Base-by-base conservation (phyloP, 2,113 vertebrate genomes). In the Caranx melampygus region DNA sequence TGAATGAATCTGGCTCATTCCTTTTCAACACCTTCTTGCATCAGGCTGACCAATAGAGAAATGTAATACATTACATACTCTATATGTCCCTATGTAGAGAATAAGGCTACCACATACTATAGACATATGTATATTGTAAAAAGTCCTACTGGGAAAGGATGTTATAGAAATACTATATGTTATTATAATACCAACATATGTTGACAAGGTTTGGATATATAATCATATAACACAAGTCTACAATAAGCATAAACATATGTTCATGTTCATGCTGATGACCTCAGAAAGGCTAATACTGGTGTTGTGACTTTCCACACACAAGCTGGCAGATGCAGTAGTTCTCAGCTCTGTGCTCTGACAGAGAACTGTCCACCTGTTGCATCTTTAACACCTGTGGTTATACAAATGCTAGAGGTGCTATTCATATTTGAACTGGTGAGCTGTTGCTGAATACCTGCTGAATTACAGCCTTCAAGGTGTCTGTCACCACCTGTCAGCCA, bases 261-360 rank as follows among this genome's bases (percentile, higher is more conserved):
- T 31, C 33, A 13, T 45, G 57, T 58, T 74, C 44, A 16, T n/a
- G 4, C 12, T 16, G 40, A n/a, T 18, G 44, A 26, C 35, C 57
- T 21, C 54, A 51, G 18, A 72, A 68, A 49, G 31, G 5, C 21
- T 65, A 21, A 72, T 31, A 64, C 51, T 33, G 10, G 37, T 18
- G 33, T 13, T 70, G 7, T 65, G 55, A 74, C 33, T 57, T 64
- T 75, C 65, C 34, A 44, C 20, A 62, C 6, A 58, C 5, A 75
- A 55, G 34, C 44, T 20, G 37, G 37, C 4, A 18, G 9, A 16
- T 12, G 8, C 20, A 45, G 21, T 13, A 35, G 35, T 63, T 31
- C 14, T 35, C 3, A 26, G 9, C 15, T 33, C 40, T 60, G 21
- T 73, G 42, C 65, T 75, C 6, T 49, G 34, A 70, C 10, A 66